Evolutionary conservation across 2,113 vertebrate species (phyloP).

Genomic region (Phainopepla nitens): DNA sequence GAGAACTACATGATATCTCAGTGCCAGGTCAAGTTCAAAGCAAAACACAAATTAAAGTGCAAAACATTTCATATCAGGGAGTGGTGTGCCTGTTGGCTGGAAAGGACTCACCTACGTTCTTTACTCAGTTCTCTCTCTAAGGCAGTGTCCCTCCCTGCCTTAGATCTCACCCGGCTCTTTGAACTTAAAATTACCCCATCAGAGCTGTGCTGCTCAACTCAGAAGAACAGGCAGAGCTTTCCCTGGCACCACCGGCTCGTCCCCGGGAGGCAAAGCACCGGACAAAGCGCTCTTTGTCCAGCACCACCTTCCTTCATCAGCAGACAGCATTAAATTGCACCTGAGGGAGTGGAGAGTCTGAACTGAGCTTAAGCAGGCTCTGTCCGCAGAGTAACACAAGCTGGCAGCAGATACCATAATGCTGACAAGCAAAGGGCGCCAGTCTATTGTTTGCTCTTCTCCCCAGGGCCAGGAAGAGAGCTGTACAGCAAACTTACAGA

Average conservation of each 20-base stretch:
- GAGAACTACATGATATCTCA: neutral
- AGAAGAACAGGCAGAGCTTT: neutral
- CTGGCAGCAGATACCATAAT: neutral
- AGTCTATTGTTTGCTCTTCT: neutral
- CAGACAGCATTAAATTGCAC: neutral
- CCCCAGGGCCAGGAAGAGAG: neutral
- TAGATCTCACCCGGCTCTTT: neutral
- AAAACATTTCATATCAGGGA: neutral
- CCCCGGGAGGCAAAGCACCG: neutral
- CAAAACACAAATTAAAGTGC: neutral
- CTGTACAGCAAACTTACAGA: neutral
- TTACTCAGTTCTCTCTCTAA: neutral
- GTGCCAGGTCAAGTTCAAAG: slow-evolving; percentile 24
- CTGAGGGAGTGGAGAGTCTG: neutral
- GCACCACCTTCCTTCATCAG: neutral
- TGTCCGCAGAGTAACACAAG: neutral
- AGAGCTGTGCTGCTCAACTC: neutral
- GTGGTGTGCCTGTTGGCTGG: neutral
- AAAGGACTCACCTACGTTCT: neutral
- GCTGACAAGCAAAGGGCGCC: neutral
- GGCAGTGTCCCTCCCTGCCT: neutral
- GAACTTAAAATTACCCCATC: neutral
- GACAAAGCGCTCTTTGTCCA: neutral
- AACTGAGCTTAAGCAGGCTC: neutral
- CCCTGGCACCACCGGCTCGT: neutral